These are phyloP conservation scores for Lissonota sp. DNA, from an alignment of 2,888 invertebrate species.

Conservation along the genomic window DNA sequence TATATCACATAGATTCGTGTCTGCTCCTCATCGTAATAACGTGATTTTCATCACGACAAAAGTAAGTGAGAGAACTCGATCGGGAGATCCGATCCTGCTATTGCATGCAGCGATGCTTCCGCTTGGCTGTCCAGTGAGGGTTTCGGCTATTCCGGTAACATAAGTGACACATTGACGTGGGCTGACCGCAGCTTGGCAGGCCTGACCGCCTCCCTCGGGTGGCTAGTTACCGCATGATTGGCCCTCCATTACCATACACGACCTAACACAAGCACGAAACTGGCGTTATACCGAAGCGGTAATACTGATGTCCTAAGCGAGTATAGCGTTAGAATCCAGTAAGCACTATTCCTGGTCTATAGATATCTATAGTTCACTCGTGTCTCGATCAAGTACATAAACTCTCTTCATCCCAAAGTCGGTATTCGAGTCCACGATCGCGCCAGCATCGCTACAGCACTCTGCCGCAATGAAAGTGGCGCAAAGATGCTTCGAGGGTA, in stretches of 20 bases:
- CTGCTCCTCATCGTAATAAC: slow-evolving; percentile 12
- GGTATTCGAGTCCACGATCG: slow-evolving; percentile 51
- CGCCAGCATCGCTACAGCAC: slow-evolving; percentile 32
- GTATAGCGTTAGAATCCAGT: slow-evolving; percentile 45
- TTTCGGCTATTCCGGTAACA: slow-evolving; percentile 80
- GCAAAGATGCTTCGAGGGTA: slow-evolving; percentile 65
- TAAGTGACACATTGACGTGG: slow-evolving; percentile 84
- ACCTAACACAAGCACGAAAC: slow-evolving; percentile 71
- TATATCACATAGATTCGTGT: background rate
- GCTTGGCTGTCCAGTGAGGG: slow-evolving; percentile 72
- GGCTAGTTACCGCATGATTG: slow-evolving; percentile 84
- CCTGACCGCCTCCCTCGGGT: slow-evolving; percentile 82
- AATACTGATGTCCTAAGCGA: slow-evolving; percentile 35
- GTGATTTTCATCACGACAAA: slow-evolving; percentile 13
- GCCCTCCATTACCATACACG: slow-evolving; percentile 83
- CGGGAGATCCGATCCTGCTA: slow-evolving; percentile 50
- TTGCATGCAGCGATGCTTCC: slow-evolving; percentile 70
- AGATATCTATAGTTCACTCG: background rate
- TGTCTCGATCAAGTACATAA: slow-evolving; percentile 18
- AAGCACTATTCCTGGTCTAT: slow-evolving; percentile 13
- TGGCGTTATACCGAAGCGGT: slow-evolving; percentile 52
- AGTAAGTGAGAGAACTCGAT: slow-evolving; percentile 30
- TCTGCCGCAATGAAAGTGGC: slow-evolving; percentile 60
- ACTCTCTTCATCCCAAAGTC: slow-evolving; percentile 34
- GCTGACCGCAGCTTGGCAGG: slow-evolving; percentile 82